Percentiles rank a stretch among this genome's conserved stretches.
phyloP scores from a whole-genome alignment of 2,113 vertebrate species.

The Stomatorhinus ivindoensis region DNA sequence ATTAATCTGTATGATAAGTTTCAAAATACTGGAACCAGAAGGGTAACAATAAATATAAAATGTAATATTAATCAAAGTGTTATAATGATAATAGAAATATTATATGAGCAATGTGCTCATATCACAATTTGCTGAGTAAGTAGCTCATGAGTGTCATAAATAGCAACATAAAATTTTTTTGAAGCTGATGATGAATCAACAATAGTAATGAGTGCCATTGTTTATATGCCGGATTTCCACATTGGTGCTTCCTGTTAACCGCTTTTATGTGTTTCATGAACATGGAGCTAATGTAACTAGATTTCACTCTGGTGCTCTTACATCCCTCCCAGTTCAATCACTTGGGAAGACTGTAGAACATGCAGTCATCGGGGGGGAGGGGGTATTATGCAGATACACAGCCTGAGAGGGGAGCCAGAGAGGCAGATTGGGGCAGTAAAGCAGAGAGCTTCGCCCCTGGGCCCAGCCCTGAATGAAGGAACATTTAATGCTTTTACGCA shows the following conservation, averaged over 20 bases:
- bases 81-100: neutral
- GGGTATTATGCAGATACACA: neutral
- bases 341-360: neutral
- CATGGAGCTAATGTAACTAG: neutral
- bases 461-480: neutral
- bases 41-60: conserved; percentile 37
- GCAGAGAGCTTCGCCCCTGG: neutral
- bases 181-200: neutral
- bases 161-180: neutral
- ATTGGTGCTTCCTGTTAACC: neutral
- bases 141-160: neutral
- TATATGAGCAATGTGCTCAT: neutral
- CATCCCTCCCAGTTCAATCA: neutral
- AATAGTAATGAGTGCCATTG: neutral
- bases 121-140: neutral
- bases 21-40: neutral
- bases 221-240: neutral
- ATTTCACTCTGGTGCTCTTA: neutral
- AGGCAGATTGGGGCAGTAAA: neutral
- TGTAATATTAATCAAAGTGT: neutral
- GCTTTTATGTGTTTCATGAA: neutral
- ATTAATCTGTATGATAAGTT: neutral
- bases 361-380: neutral
- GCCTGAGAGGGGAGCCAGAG: neutral
- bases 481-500: neutral